Conservation (phyloP, 1,140 invertebrate species). For the Rhopalosiphum padi region DNA sequence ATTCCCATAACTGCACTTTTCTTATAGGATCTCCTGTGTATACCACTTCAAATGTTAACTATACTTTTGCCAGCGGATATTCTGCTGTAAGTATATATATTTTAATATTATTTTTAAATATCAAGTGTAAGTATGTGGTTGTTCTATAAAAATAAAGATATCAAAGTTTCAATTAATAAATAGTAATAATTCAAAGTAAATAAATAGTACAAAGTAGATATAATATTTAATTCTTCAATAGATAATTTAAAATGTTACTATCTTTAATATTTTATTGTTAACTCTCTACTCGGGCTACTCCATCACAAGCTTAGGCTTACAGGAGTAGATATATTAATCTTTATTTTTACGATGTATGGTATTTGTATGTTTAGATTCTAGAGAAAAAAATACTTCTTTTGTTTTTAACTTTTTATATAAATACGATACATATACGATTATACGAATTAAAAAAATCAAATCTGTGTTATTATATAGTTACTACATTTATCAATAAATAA, state of each 20-base stretch:
- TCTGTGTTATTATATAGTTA: no score
- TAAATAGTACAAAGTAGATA: background rate
- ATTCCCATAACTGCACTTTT: conserved; percentile 41
- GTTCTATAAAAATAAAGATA: background rate
- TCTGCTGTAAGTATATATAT: conserved; percentile 18
- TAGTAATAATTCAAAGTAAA: background rate
- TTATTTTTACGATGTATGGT: no score
- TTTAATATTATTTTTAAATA: background rate
- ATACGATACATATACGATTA: no score
- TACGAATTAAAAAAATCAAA: no score
- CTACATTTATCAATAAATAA: background rate
- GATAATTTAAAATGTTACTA: no score
- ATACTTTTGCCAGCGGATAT: background rate
- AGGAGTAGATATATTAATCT: no score
- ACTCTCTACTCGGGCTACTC: no score
- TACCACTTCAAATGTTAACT: background rate
- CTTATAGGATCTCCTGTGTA: conserved; percentile 12
- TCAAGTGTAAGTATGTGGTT: background rate
- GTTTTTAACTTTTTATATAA: no score
- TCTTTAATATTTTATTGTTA: no score
- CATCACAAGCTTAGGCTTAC: no score
- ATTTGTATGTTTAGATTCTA: no score
- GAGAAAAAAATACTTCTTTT: no score
- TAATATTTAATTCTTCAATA: background rate
- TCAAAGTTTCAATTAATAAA: background rate